Base-by-base conservation (phyloP, 1,140 invertebrate species). In the Drosophila neocordata region DNA sequence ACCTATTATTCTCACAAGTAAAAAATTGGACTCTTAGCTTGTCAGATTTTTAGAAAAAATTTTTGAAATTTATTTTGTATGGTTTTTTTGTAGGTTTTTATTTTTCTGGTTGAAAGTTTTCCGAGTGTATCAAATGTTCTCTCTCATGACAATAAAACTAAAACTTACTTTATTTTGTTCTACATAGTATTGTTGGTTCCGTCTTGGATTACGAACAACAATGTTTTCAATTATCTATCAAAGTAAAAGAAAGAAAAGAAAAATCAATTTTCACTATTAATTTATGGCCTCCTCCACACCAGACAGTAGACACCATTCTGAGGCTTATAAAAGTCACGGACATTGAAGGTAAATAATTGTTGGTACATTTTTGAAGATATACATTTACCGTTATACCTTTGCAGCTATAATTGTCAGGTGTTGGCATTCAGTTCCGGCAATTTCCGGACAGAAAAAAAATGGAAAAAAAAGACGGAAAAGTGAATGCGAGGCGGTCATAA, bases 331-430 rank as follows among this genome's bases (percentile, higher is more conserved):
- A 77, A 77, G 37, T 65, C 73, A 69, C 48, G 66, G 56, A 69
- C 66, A 65, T 55, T 41, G 53, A 41, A 41, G 27, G 22, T 62
- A 75, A 75, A 75, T 74, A 69, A 68, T 75, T 75, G 65, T 63
- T 53, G 24, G 38, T 35, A 57, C 48, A 60, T 48, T 65, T 6
- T 38, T 27, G 18, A 37, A 37, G 22, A 38, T 67, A 38, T 63
- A 58, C 60, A 62, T 35, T 68, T 24, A 73, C 73, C 63, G 59
- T 80, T 80, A 81, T 74, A 67, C 69, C 65, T 63, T 80, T 80
- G 77, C 71, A 62, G 69, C 66, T 71, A 87, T 84, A 84, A 87
- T 87, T 87, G 81, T 87, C 82, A 87, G 81, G 81, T 87, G 82
- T 52, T 75, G 72, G 82, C 69, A 61, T 69, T 52, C 68, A 73